Conservation (phyloP, 2,888 invertebrate genomes). For the Drosophila siamana region DNA sequence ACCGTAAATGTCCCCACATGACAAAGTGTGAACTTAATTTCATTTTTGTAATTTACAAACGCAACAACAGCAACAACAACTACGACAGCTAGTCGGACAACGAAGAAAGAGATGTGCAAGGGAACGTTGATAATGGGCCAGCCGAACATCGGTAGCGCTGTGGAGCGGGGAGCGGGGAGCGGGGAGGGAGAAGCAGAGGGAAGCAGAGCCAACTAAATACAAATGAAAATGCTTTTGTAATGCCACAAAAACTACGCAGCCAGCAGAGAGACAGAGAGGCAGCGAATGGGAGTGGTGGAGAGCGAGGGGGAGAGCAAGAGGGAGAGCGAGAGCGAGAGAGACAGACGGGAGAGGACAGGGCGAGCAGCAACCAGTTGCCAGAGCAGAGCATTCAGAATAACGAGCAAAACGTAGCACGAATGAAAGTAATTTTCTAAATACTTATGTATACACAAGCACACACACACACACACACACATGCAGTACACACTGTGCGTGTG, state of each 20-base stretch:
- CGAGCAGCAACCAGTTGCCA: slow-evolving; percentile 39
- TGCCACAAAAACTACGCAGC: slow-evolving; percentile 69
- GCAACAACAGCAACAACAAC: slow-evolving; percentile 47
- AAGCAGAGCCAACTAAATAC: slow-evolving; percentile 63
- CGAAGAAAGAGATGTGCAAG: slow-evolving; percentile 35
- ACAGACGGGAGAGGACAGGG: neutral
- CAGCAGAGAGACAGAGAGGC: neutral
- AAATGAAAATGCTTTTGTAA: slow-evolving; percentile 77
- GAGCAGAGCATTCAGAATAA: slow-evolving; percentile 59
- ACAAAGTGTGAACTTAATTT: slow-evolving; percentile 82
- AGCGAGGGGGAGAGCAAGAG: neutral
- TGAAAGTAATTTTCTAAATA: slow-evolving; percentile 81
- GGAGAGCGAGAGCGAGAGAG: neutral
- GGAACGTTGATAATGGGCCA: slow-evolving; percentile 53
- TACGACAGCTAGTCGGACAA: slow-evolving; percentile 18
- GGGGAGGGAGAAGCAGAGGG: neutral
- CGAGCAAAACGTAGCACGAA: slow-evolving; percentile 75
- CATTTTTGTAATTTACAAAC: slow-evolving; percentile 80
- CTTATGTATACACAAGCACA: slow-evolving; percentile 54
- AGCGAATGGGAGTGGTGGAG: too few relatives aligned
- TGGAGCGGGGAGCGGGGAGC: neutral
- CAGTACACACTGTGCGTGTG: slow-evolving; percentile 13
- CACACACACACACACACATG: neutral
- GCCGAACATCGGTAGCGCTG: neutral
- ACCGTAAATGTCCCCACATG: slow-evolving; percentile 81